Percentiles rank a stretch among this genome's conserved stretches.
Conservation (phyloP, 2,888 invertebrate species). For the Loripinus fragilis region DNA sequence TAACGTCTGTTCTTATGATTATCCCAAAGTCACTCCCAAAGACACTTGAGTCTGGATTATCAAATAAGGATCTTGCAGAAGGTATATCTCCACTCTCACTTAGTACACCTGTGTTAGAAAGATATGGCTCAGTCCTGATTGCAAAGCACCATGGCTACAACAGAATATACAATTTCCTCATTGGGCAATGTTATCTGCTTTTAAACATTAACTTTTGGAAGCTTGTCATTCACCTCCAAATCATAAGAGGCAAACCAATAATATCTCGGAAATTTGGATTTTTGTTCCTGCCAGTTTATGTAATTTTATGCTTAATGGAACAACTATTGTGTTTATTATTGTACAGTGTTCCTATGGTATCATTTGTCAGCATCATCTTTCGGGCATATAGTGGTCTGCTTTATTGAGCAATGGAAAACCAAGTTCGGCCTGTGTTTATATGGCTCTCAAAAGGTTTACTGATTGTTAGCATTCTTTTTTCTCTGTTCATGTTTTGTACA, state of each 20-base stretch:
- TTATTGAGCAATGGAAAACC: neutral
- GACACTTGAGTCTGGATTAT: neutral
- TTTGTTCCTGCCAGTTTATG: constrained; percentile 42
- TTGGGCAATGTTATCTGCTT: neutral
- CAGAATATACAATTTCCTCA: neutral
- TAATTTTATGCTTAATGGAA: neutral
- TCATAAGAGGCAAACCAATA: neutral
- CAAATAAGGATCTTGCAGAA: neutral
- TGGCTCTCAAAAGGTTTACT: neutral
- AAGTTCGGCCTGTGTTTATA: neutral
- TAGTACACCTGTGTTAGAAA: neutral
- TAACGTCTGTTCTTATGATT: neutral
- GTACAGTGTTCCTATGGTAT: neutral
- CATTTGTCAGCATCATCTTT: neutral
- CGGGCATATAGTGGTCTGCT: neutral
- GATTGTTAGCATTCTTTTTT: neutral
- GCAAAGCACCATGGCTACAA: neutral
- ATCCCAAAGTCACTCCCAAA: neutral
- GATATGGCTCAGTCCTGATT: neutral
- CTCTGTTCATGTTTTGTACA: neutral
- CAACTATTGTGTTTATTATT: neutral
- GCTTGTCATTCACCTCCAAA: neutral
- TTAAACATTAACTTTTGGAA: neutral
- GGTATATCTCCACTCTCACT: neutral
- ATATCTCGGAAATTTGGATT: constrained; percentile 29